A percentile compares a stretch with the other conserved stretches of the same genome.
Evolutionary conservation across 2,797 vertebrate genomes (phyloP).

Genomic region (Hemitrygon akajei): DNA sequence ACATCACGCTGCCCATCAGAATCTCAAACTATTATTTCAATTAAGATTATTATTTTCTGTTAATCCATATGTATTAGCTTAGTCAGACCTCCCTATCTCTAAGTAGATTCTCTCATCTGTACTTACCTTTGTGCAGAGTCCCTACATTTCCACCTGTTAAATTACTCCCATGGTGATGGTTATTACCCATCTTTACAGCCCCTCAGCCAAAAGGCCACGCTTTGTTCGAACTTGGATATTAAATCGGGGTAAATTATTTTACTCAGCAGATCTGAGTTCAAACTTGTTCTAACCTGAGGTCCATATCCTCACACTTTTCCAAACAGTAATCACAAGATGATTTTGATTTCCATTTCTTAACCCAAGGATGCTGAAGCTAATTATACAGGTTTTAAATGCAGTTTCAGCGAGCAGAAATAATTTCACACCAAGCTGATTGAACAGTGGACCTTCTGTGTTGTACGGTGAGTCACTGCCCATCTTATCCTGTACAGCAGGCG

Average conservation of each 20-base stretch:
- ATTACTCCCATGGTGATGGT: not conserved
- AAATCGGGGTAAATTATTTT: not conserved
- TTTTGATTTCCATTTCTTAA: not conserved
- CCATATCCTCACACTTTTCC: not conserved
- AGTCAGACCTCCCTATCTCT: not conserved
- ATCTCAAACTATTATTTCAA: constrained; percentile 24
- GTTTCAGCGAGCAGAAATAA: not conserved
- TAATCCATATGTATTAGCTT: constrained; percentile 6
- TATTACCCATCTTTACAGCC: not conserved
- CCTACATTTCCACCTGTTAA: not conserved
- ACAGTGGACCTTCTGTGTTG: not conserved
- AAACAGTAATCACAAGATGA: not conserved
- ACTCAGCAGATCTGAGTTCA: not conserved
- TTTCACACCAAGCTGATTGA: not conserved
- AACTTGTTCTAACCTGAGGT: not conserved
- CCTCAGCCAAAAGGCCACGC: not conserved
- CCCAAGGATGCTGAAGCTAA: not conserved
- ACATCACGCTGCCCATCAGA: not conserved
- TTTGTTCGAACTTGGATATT: not conserved
- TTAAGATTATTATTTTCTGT: constrained; percentile 27
- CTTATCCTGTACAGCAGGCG: not conserved
- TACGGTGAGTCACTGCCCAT: not conserved
- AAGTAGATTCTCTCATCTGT: not conserved
- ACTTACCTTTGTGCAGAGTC: not conserved
- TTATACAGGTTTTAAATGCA: not conserved